Evolutionary conservation across 2,113 vertebrate genomes (phyloP).

Genomic region (Archocentrus centrarchus): DNA sequence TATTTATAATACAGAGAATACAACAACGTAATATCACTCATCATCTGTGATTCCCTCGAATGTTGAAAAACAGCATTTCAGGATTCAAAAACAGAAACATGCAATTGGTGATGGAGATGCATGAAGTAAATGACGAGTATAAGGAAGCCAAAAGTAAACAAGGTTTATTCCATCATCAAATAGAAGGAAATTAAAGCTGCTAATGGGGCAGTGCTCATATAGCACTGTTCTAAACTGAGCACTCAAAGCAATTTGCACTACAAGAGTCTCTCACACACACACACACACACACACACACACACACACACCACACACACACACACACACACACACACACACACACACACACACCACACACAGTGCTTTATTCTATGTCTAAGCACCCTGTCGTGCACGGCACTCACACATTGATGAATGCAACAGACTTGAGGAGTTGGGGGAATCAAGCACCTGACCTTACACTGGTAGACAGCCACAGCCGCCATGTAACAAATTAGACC

Average conservation of each 20-base stretch:
- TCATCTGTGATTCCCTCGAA: slow-evolving; percentile 22
- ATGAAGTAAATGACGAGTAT: neutral
- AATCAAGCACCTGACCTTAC: neutral
- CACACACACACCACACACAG: too few species aligned
- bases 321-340: neutral
- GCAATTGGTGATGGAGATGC: slow-evolving; percentile 38
- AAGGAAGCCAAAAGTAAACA: neutral
- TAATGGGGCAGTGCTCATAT: neutral
- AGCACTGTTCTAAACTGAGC: neutral
- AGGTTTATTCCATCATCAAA: neutral
- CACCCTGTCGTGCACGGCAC: neutral
- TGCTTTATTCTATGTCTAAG: neutral
- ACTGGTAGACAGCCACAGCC: neutral
- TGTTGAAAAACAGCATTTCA: slow-evolving; percentile 5
- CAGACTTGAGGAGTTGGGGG: neutral
- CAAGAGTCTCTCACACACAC: neutral
- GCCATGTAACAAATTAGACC: neutral
- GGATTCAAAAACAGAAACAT: slow-evolving; percentile 29
- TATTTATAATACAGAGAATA: neutral
- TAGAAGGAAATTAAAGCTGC: neutral
- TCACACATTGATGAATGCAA: neutral
- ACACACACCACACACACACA: neutral
- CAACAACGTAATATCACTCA: neutral
- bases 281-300: neutral
- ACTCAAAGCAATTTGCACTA: neutral